These are phyloP conservation scores for Ophion obscuratus DNA, from an alignment of 2,888 invertebrate genomes.

Conservation along the genomic window DNA sequence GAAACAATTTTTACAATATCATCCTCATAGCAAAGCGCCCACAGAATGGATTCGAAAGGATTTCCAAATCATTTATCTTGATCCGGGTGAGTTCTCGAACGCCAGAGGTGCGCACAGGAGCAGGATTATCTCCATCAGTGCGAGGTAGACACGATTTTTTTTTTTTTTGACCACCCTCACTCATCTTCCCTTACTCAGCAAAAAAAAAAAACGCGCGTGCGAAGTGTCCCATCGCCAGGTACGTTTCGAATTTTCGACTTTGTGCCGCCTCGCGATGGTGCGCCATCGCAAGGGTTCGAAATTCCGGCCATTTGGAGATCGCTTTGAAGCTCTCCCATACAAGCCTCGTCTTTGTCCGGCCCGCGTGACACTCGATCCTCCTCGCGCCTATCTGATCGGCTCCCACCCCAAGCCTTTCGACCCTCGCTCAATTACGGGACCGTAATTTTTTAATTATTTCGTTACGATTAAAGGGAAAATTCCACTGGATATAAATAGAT, in stretches of 20 bases:
- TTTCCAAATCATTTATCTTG: neutral
- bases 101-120: conserved; percentile 29
- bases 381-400: conserved; percentile 53
- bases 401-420: conserved; percentile 14
- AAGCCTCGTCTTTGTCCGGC: neutral
- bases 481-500: neutral
- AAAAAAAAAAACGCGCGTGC: conserved; percentile 64
- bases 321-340: conserved; percentile 12
- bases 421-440: conserved; percentile 29
- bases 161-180: conserved; percentile 55
- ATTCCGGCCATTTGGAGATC: conserved; percentile 38
- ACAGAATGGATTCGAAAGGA: neutral
- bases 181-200: conserved; percentile 72
- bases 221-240: conserved; percentile 39
- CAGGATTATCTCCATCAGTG: conserved; percentile 5
- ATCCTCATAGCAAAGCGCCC: neutral
- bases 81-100: conserved; percentile 14
- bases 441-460: conserved; percentile 56
- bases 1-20: neutral
- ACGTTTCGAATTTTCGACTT: neutral
- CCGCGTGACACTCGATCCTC: conserved; percentile 21
- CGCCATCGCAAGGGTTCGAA: conserved; percentile 10
- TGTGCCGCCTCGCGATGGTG: neutral
- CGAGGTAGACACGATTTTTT: conserved; percentile 20
- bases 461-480: conserved; percentile 40